Conservation (phyloP, 2,113 vertebrate species). For the Setophaga petechia region DNA sequence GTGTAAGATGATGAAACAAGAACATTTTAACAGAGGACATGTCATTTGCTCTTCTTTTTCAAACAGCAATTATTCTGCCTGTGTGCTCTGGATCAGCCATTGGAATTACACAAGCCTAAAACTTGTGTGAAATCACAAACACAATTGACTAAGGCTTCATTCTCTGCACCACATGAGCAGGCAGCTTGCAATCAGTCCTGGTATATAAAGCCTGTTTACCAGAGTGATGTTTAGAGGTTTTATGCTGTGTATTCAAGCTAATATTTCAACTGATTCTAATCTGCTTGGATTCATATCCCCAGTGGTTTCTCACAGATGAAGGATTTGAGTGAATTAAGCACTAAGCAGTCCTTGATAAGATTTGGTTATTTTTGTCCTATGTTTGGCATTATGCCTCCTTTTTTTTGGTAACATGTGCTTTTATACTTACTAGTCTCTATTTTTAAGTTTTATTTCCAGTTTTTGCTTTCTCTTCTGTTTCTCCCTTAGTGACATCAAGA, state of each 20-base stretch:
- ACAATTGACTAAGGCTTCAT: neutral
- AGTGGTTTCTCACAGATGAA: slow-evolving; percentile 2
- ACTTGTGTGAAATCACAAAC: slow-evolving; percentile 38
- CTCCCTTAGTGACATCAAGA: neutral
- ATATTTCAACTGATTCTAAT: slow-evolving; percentile 30
- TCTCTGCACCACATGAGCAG: neutral
- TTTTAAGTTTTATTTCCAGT: neutral
- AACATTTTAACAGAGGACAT: neutral
- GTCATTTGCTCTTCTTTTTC: neutral
- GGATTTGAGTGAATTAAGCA: slow-evolving; percentile 7
- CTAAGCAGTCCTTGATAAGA: neutral
- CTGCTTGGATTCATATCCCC: neutral
- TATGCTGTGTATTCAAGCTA: neutral
- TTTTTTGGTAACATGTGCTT: neutral
- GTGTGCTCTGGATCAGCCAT: neutral
- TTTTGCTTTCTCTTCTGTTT: neutral
- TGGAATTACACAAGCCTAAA: slow-evolving; percentile 20
- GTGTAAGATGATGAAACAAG: neutral
- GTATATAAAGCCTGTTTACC: neutral
- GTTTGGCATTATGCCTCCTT: neutral
- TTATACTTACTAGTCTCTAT: neutral
- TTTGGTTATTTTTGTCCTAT: neutral
- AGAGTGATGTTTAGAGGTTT: neutral
- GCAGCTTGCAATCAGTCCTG: neutral
- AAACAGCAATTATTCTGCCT: neutral